A percentile compares a stretch with the other conserved stretches of the same genome.
phyloP scores from a whole-genome alignment of 2,888 invertebrate genomes.

The Spisula subtruncata region DNA sequence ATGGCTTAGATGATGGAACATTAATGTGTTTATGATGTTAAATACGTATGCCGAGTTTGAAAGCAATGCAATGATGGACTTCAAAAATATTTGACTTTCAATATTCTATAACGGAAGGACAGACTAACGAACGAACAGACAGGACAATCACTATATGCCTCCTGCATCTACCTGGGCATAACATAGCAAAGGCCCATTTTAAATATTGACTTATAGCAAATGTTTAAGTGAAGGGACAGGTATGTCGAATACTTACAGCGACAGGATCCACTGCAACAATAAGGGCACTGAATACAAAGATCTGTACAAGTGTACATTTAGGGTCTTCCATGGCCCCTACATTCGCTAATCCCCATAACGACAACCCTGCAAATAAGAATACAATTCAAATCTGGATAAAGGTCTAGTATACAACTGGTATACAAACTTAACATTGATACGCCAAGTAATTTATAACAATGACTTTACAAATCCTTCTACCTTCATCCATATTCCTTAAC shows the following conservation, averaged over 20 bases:
- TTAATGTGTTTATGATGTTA: too few species aligned
- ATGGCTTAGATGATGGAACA: too few species aligned
- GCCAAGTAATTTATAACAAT: background rate
- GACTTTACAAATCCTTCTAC: background rate
- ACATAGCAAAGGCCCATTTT: too few species aligned
- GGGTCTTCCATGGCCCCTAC: constrained; percentile 83
- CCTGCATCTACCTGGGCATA: too few species aligned
- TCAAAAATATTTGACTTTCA: too few species aligned
- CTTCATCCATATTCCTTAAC: background rate
- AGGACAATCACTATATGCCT: too few species aligned
- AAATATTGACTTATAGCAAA: too few species aligned
- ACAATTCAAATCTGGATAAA: background rate
- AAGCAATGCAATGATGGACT: too few species aligned
- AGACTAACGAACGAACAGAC: too few species aligned
- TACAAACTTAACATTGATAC: background rate
- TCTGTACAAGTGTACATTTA: constrained; percentile 76
- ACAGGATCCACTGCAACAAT: constrained; percentile 90
- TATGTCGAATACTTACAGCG: constrained; percentile 87
- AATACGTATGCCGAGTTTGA: too few species aligned
- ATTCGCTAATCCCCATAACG: constrained; percentile 80
- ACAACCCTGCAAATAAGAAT: constrained; percentile 74
- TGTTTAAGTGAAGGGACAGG: background rate
- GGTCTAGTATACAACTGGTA: background rate
- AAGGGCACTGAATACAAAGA: constrained; percentile 89
- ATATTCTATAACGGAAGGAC: too few species aligned